A percentile compares a stretch with the other conserved stretches of the same genome.
These are phyloP conservation scores for Onychomys leucogaster DNA, from an alignment of 2,797 vertebrate species.

Conservation along the genomic window DNA sequence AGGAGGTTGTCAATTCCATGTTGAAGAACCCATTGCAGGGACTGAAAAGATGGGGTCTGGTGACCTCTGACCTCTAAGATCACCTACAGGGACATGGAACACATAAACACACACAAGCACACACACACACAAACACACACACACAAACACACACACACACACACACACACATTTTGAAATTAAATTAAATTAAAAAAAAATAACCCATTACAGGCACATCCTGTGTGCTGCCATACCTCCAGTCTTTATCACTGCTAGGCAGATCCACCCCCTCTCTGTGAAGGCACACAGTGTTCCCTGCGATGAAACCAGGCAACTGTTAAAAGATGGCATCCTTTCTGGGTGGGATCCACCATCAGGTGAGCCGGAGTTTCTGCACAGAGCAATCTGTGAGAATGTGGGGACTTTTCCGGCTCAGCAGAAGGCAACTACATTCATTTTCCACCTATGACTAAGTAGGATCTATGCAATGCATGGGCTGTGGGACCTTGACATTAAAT, in stretches of 20 bases:
- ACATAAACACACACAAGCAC: neutral
- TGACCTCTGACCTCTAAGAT: neutral
- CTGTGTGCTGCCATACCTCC: neutral
- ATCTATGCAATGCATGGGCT: conserved; percentile 65
- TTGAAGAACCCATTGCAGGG: neutral
- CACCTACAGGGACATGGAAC: neutral
- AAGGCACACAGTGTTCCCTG: conserved; percentile 36
- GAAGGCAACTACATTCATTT: conserved; percentile 49
- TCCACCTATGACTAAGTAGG: conserved; percentile 73
- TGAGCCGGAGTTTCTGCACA: conserved; percentile 51
- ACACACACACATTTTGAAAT: neutral
- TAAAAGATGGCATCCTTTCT: conserved; percentile 64
- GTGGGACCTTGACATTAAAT: conserved; percentile 74
- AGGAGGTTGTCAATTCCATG: neutral
- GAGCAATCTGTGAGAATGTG: conserved; percentile 30
- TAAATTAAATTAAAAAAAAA: neutral
- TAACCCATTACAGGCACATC: neutral
- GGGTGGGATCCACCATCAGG: conserved; percentile 29
- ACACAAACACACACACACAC: neutral
- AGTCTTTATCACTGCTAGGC: neutral
- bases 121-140: neutral
- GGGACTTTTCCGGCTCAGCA: conserved; percentile 69
- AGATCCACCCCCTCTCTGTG: conserved; percentile 42
- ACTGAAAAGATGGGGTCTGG: neutral
- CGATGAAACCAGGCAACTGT: conserved; percentile 64